Conservation (phyloP, 2,888 invertebrate genomes). For the Conchocele bisecta region DNA sequence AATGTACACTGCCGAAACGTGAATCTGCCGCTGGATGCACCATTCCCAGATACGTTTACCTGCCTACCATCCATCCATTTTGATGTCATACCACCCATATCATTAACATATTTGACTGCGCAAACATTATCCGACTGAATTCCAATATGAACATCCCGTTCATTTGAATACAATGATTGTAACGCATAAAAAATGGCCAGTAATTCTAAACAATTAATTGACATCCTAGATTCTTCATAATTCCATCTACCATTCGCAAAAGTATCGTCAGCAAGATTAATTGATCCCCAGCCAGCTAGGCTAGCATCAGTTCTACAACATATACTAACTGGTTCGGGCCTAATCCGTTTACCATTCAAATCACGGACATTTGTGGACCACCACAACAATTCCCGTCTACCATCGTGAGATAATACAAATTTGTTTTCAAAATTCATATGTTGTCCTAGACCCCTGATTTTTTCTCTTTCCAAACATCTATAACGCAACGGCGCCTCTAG, state of each 20-base stretch:
- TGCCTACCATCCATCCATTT: constrained; percentile 13
- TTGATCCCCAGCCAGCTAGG: constrained; percentile 19
- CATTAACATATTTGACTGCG: constrained; percentile 41
- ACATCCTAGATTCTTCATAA: background rate
- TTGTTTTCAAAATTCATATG: constrained; percentile 12
- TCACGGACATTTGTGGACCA: constrained; percentile 9
- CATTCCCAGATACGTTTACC: constrained; percentile 31
- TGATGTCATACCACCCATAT: constrained; percentile 24
- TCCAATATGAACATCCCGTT: constrained; percentile 4
- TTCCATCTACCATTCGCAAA: constrained; percentile 28
- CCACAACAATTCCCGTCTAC: constrained; percentile 7
- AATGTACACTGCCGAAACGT: constrained; percentile 30
- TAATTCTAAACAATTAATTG: constrained; percentile 35
- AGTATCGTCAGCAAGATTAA: background rate
- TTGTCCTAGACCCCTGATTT: constrained; percentile 16
- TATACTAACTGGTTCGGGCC: constrained; percentile 12
- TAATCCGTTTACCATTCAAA: constrained; percentile 33
- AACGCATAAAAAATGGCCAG: constrained; percentile 28
- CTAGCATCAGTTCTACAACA: constrained; percentile 34
- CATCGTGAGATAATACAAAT: background rate
- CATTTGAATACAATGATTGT: constrained; percentile 10
- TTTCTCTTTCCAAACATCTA: constrained; percentile 30
- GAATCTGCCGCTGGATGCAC: constrained; percentile 25
- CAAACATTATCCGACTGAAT: constrained; percentile 33
- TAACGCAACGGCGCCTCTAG: constrained; percentile 41